Base-by-base conservation (phyloP, 1,140 invertebrate genomes). In the Cepaea nemoralis region DNA sequence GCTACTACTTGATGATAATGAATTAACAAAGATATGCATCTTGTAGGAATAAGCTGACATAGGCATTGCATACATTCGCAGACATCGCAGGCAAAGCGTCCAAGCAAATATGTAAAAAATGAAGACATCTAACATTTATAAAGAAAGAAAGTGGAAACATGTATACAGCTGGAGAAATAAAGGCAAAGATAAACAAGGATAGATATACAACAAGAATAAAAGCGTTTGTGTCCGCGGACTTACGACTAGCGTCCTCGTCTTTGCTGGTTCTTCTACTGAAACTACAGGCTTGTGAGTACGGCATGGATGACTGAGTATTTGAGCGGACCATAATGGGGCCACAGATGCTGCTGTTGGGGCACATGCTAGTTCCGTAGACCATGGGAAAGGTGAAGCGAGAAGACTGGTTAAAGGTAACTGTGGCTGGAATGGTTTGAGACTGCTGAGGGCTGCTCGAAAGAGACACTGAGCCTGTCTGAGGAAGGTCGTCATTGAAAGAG, bases 331-430 rank as follows among this genome's bases (percentile, higher is more conserved):
- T 55, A 79, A 86, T n/a, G n/a, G 67, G 85, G 87, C 70, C 70
- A 67, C 55, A 85, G 78, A 39, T 70, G 77, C 74, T 10, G 70
- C 40, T 66, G 31, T 83, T 45, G 67, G 48, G 27, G 83, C 70
- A 8, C 50, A 37, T 42, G 79, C 80, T 55, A 85, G 86, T 71
- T 86, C 85, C 87, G 89, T 87, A 22, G 88, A 87, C 80, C 87
- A 89, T 59, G 88, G n/a, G n/a, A n/a, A n/a, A n/a, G n/a, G n/a
- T 89, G 80, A 90, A 89, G 76, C 88, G 84, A 42, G 89, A 90
- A 12, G 87, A 89, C 40, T 89, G 88, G 83, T 88, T 90, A 76
- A 87, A 87, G 39, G 87, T 89, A 22, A 88, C 88, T 16, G 88
- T 89, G 14, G 86, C 83, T 27, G 88, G 88, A 33, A 82, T 83